Conservation (phyloP, 2,113 vertebrate species). For the Urocitellus parryii region DNA sequence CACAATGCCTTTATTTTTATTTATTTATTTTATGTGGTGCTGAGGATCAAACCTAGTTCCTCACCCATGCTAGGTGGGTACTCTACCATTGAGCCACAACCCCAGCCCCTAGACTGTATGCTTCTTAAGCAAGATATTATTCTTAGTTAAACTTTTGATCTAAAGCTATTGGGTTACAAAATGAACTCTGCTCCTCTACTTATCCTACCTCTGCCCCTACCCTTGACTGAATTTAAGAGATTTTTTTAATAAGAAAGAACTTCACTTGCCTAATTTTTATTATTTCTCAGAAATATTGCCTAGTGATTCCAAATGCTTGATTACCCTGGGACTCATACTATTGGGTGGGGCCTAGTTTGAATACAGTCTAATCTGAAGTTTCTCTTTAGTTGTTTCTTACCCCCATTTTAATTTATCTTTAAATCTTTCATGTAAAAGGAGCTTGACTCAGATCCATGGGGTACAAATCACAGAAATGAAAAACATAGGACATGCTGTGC, state of each 20-base stretch:
- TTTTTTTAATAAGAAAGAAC: background rate
- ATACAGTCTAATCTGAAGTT: background rate
- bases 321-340: background rate
- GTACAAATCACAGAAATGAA: background rate
- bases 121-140: background rate
- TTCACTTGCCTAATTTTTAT: constrained; percentile 4
- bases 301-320: background rate
- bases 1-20: too few species aligned
- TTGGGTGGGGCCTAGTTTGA: background rate
- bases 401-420: constrained; percentile 11
- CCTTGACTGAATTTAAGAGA: background rate
- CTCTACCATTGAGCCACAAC: too few species aligned
- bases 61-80: too few species aligned
- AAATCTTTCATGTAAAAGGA: background rate
- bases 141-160: constrained; percentile 34
- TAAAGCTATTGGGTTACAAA: background rate
- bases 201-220: background rate
- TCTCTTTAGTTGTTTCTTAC: background rate
- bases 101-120: too few species aligned
- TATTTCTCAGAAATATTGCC: background rate
- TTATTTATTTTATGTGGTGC: too few species aligned
- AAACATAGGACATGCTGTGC: background rate
- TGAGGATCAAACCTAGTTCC: too few species aligned
- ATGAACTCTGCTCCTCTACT: background rate
- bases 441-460: background rate